Conservation (phyloP, 2,113 vertebrate genomes). For the Perca fluviatilis region DNA sequence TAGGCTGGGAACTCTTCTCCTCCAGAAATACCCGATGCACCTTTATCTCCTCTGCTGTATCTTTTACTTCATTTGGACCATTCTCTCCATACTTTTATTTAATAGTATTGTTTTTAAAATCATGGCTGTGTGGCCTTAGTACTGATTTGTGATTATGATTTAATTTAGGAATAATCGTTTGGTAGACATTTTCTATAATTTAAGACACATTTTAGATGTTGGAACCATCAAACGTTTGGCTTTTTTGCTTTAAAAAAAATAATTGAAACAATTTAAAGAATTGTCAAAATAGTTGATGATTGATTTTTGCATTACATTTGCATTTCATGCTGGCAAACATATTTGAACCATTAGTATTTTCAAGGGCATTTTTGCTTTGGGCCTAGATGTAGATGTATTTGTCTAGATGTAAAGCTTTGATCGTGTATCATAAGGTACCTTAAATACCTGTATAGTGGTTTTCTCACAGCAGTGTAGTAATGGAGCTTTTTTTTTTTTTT, state of each 20-base stretch:
- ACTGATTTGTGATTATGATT: neutral
- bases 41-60: neutral
- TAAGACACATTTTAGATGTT: neutral
- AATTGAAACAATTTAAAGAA: neutral
- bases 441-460: neutral
- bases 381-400: neutral
- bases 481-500: neutral
- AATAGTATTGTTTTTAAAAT: neutral
- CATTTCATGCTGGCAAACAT: conserved; percentile 12
- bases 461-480: neutral
- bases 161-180: neutral
- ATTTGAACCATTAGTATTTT: neutral
- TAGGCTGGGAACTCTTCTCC: conserved; percentile 2
- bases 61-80: neutral
- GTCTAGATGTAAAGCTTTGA: neutral
- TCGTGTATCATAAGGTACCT: neutral
- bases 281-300: neutral
- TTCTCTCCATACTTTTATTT: neutral
- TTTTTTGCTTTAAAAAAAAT: neutral
- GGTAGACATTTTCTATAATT: neutral
- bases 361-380: conserved; percentile 9
- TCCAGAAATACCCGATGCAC: conserved; percentile 10
- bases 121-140: neutral
- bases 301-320: neutral
- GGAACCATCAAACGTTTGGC: neutral